A percentile compares a stretch with the other conserved stretches of the same genome.
Conservation (phyloP, 2,888 invertebrate species). For the Lithophane socia region DNA sequence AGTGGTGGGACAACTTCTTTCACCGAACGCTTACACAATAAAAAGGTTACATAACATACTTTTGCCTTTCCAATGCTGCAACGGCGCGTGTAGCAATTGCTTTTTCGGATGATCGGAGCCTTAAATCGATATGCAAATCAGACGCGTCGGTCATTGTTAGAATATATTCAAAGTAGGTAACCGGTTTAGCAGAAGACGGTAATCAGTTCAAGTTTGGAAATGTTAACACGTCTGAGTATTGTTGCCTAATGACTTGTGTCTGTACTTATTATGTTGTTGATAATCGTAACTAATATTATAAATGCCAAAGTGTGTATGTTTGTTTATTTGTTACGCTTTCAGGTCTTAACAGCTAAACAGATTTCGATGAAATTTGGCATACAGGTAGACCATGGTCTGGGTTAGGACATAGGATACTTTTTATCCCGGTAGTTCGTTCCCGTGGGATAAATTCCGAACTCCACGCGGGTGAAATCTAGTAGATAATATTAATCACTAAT, state of each 20-base stretch:
- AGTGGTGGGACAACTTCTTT: conserved; percentile 81
- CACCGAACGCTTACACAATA: conserved; percentile 86
- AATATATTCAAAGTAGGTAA: conserved; percentile 49
- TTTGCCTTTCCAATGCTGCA: conserved; percentile 86
- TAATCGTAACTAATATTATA: too few relatives aligned
- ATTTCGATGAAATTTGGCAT: too few relatives aligned
- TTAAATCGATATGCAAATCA: conserved; percentile 54
- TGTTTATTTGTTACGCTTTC: too few relatives aligned
- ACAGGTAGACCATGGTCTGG: too few relatives aligned
- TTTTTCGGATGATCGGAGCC: conserved; percentile 69
- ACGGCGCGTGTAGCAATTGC: conserved; percentile 77
- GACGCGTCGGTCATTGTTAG: conserved; percentile 32
- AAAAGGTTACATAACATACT: conserved; percentile 80
- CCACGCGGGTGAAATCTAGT: too few relatives aligned
- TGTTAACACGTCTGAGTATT: conserved; percentile 1
- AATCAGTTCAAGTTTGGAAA: conserved; percentile 56
- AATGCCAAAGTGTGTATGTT: too few relatives aligned
- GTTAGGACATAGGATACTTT: too few relatives aligned
- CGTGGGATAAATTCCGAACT: too few relatives aligned
- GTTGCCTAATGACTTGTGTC: conserved; percentile 7
- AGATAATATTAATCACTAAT: neutral
- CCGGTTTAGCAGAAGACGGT: conserved; percentile 48
- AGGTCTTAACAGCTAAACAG: too few relatives aligned
- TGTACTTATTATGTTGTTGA: neutral
- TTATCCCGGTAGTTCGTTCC: too few relatives aligned